These are phyloP conservation scores for Erpobdella octoculata DNA, from an alignment of 2,888 invertebrate species.

Conservation along the genomic window DNA sequence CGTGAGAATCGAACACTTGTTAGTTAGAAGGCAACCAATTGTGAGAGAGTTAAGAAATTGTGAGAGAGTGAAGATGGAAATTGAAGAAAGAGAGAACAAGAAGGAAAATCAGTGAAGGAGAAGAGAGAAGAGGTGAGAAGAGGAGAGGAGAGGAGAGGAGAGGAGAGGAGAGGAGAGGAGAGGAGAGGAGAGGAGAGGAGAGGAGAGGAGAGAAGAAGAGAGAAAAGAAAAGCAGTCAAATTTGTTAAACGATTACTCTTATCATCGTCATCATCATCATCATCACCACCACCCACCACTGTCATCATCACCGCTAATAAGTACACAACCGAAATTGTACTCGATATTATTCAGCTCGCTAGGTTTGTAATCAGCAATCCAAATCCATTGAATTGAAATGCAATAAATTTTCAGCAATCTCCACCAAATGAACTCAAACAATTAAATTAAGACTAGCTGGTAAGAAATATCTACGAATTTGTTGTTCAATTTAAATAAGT, in stretches of 20 bases:
- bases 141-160: slow-evolving; percentile 10
- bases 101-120: slow-evolving; percentile 1
- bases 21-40: too few relatives aligned
- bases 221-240: slow-evolving; percentile 22
- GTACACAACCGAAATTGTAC: too few relatives aligned
- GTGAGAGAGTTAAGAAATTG: too few relatives aligned
- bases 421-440: too few relatives aligned
- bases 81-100: too few relatives aligned
- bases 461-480: too few relatives aligned
- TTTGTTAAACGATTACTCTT: slow-evolving; percentile 9
- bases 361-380: neutral
- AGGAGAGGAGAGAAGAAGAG: slow-evolving; percentile 8
- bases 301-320: slow-evolving; percentile 21
- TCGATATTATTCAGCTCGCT: neutral
- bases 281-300: too few relatives aligned
- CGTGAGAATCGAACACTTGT: too few relatives aligned
- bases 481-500: too few relatives aligned
- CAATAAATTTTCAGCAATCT: too few relatives aligned
- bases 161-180: neutral
- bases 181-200: slow-evolving; percentile 20
- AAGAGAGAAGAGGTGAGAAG: slow-evolving; percentile 9
- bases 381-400: too few relatives aligned
- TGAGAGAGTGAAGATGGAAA: neutral
- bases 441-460: too few relatives aligned
- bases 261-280: slow-evolving; percentile 28